Percentiles rank a stretch among this genome's conserved stretches.
Conservation (phyloP, 2,888 invertebrate species). For the Ophraella communa region DNA sequence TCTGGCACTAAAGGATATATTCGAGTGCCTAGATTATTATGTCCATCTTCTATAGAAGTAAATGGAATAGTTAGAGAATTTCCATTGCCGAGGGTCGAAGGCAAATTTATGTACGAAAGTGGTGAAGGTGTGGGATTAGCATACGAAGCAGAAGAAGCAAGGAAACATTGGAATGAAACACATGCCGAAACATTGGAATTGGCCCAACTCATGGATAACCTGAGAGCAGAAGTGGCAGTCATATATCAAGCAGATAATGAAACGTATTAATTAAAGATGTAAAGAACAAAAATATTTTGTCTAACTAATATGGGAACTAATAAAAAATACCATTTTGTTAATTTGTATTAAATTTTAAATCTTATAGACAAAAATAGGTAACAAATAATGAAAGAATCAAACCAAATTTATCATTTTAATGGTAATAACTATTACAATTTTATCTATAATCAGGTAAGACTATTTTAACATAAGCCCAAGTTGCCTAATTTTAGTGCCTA, state of each 20-base stretch:
- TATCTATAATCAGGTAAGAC: too few species aligned
- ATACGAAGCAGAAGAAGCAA: slow-evolving; percentile 83
- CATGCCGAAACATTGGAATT: slow-evolving; percentile 73
- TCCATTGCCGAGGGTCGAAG: slow-evolving; percentile 69
- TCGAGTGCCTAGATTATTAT: slow-evolving; percentile 74
- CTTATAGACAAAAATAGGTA: too few species aligned
- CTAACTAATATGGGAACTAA: too few species aligned
- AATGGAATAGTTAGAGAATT: slow-evolving; percentile 69
- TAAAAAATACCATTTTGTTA: too few species aligned
- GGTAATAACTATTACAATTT: too few species aligned
- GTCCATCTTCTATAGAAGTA: slow-evolving; percentile 70
- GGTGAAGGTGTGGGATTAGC: slow-evolving; percentile 69
- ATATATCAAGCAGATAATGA: slow-evolving; percentile 9
- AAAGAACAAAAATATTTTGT: too few species aligned
- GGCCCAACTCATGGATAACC: slow-evolving; percentile 74
- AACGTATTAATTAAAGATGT: too few species aligned
- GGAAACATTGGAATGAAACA: slow-evolving; percentile 71
- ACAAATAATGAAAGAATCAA: too few species aligned
- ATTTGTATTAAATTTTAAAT: too few species aligned
- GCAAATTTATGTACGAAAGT: slow-evolving; percentile 64
- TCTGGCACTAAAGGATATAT: slow-evolving; percentile 74
- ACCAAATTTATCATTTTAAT: too few species aligned
- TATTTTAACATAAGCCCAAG: too few species aligned
- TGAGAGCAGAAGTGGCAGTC: slow-evolving; percentile 62
- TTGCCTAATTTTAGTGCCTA: too few species aligned